Evolutionary conservation across 2,888 invertebrate species (phyloP).

Genomic region (Atrina japonica): DNA sequence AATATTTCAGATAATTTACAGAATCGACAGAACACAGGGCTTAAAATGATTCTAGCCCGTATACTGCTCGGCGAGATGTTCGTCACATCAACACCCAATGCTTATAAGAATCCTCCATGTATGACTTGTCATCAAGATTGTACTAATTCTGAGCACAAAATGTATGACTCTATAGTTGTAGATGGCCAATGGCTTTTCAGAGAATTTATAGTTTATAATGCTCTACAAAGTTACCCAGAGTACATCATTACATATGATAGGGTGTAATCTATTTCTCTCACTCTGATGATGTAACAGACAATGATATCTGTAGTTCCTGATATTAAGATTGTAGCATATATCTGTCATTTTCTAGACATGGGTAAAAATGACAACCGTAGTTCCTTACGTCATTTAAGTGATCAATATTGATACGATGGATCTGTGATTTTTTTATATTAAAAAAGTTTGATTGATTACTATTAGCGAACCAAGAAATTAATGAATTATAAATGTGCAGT

Average conservation of each 20-base stretch:
- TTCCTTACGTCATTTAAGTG: too few relatives aligned
- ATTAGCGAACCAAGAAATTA: too few relatives aligned
- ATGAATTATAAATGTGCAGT: too few relatives aligned
- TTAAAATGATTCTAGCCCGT: constrained; percentile 25
- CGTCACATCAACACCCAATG: constrained; percentile 27
- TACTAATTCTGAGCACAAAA: constrained; percentile 15
- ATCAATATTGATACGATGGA: too few relatives aligned
- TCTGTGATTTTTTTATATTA: too few relatives aligned
- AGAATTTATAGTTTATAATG: constrained; percentile 65
- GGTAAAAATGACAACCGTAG: too few relatives aligned
- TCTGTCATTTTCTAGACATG: too few relatives aligned
- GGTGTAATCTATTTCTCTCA: too few relatives aligned
- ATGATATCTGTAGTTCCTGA: too few relatives aligned
- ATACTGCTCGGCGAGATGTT: constrained; percentile 28
- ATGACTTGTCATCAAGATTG: constrained; percentile 37
- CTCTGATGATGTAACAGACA: too few relatives aligned
- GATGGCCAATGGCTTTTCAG: constrained; percentile 56
- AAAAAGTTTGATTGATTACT: too few relatives aligned
- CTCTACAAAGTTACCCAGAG: constrained; percentile 62
- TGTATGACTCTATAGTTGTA: constrained; percentile 59
- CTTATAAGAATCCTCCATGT: constrained; percentile 55
- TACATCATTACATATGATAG: constrained; percentile 64
- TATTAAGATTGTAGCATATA: too few relatives aligned
- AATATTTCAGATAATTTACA: constrained; percentile 19
- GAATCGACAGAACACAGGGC: not conserved